phyloP scores from a whole-genome alignment of 2,113 vertebrate genomes.

The Eidolon helvum region DNA sequence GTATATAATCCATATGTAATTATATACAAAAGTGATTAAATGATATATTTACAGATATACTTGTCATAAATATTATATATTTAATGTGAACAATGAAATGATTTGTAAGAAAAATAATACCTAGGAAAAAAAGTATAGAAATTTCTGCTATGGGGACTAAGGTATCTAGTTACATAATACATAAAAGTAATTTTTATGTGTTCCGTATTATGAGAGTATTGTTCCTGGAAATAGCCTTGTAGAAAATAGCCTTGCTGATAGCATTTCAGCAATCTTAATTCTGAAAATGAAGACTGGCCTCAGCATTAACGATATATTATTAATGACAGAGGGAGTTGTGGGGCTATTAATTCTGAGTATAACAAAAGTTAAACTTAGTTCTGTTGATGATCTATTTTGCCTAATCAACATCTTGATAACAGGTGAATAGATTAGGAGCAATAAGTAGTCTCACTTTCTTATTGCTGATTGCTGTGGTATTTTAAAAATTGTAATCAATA shows the following conservation, averaged over 20 bases:
- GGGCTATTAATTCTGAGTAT: neutral
- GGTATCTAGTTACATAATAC: neutral
- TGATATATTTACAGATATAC: neutral
- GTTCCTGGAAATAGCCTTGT: neutral
- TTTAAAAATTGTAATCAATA: conserved; percentile 82
- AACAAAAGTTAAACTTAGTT: conserved; percentile 63
- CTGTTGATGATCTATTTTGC: conserved; percentile 66
- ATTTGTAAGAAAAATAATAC: neutral
- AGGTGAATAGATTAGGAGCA: conserved; percentile 75
- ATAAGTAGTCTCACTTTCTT: conserved; percentile 74
- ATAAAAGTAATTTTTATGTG: neutral
- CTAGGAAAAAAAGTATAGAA: neutral
- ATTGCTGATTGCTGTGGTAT: conserved; percentile 82
- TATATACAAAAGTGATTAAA: neutral
- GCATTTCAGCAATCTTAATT: neutral
- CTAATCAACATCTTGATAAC: conserved; percentile 80
- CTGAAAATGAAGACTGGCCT: neutral
- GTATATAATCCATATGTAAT: neutral
- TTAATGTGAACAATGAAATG: neutral
- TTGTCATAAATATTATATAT: neutral
- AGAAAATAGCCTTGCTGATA: too few relatives aligned
- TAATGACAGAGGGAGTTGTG: neutral
- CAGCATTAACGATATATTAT: neutral
- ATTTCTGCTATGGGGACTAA: neutral
- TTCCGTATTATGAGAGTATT: neutral